Conservation (phyloP, 1,140 invertebrate genomes). For the Calephelis virginiensis region DNA sequence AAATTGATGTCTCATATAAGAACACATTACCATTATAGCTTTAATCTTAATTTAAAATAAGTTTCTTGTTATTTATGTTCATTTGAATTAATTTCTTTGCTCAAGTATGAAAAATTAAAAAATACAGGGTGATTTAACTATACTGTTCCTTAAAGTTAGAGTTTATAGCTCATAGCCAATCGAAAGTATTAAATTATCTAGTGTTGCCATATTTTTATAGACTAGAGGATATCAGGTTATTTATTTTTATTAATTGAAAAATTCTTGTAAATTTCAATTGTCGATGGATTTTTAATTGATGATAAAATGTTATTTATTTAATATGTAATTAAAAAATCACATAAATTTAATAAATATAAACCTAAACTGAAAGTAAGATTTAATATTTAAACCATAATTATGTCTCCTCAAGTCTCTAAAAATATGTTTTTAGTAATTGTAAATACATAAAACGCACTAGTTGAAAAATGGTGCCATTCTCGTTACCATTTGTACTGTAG, state of each 20-base stretch:
- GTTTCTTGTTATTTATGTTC: conserved; percentile 27
- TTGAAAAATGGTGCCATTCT: conserved; percentile 50
- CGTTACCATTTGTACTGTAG: conserved; percentile 56
- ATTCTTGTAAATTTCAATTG: background rate
- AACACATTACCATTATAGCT: conserved; percentile 64
- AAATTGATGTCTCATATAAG: conserved; percentile 19
- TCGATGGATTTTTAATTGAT: too few species aligned
- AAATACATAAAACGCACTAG: conserved; percentile 22
- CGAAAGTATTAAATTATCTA: conserved; percentile 26
- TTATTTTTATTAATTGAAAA: too few species aligned
- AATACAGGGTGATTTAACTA: conserved; percentile 35
- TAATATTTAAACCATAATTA: background rate
- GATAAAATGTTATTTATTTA: too few species aligned
- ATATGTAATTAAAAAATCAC: too few species aligned
- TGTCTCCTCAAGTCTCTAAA: conserved; percentile 3
- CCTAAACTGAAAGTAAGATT: too few species aligned
- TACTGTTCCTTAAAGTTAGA: conserved; percentile 36
- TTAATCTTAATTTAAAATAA: conserved; percentile 45
- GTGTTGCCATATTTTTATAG: conserved; percentile 8
- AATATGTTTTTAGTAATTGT: conserved; percentile 10
- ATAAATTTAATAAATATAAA: too few species aligned
- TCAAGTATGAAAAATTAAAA: conserved; percentile 25
- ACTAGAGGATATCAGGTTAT: background rate
- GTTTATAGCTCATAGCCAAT: conserved; percentile 27
- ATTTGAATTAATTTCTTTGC: conserved; percentile 23